These are phyloP conservation scores for Dendrocincla fuliginosa DNA, from an alignment of 2,797 vertebrate species.

Conservation along the genomic window DNA sequence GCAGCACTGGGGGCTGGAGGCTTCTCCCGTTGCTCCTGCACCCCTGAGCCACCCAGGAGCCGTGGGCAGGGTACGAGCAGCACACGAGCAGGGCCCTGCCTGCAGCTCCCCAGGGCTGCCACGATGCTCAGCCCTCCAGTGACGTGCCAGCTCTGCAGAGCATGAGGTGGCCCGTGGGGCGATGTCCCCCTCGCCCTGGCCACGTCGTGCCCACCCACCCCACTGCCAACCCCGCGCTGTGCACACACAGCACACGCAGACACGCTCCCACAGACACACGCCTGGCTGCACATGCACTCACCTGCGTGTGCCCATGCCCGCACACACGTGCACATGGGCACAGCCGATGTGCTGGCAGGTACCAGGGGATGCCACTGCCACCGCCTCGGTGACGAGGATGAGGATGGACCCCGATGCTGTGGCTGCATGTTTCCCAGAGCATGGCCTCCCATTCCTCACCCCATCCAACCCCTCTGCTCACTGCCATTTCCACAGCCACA, in stretches of 20 bases:
- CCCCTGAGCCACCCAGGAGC: not conserved
- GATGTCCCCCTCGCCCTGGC: not conserved
- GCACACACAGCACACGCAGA: rapidly evolving
- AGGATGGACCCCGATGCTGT: not conserved
- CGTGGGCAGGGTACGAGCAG: rapidly evolving
- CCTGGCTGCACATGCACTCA: not conserved
- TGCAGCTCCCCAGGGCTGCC: not conserved
- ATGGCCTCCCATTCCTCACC: not conserved
- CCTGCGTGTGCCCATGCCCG: rapidly evolving
- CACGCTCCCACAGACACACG: not conserved
- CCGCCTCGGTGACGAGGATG: rapidly evolving
- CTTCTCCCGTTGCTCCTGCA: not conserved
- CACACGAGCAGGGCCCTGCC: rapidly evolving
- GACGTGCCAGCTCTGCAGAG: rapidly evolving
- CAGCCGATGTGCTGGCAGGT: rapidly evolving
- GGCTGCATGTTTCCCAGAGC: rapidly evolving
- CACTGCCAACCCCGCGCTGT: rapidly evolving
- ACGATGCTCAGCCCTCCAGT: rapidly evolving
- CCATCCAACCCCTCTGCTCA: rapidly evolving
- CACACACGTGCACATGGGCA: not conserved
- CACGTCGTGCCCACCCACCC: rapidly evolving
- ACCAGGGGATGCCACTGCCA: not conserved
- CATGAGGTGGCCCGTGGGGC: rapidly evolving
- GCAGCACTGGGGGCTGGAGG: not conserved
- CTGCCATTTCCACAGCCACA: not conserved